phyloP scores from a whole-genome alignment of 1,140 invertebrate genomes.

The Lordiphosa mommai region DNA sequence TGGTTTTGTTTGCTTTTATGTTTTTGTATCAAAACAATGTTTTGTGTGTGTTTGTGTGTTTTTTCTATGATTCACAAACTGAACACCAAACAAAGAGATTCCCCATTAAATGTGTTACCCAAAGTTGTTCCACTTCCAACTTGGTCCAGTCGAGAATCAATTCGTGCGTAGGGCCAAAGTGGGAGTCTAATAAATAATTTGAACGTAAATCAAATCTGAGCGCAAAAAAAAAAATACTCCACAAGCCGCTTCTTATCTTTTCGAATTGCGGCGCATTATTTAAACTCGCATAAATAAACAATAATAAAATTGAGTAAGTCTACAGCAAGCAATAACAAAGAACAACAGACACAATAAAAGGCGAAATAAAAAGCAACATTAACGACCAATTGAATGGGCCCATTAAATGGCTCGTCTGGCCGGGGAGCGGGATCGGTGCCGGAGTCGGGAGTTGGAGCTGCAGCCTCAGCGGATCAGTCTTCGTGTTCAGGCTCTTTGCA shows the following conservation, averaged over 20 bases:
- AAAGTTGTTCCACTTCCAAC: slow-evolving; percentile 20
- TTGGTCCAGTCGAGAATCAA: slow-evolving; percentile 1
- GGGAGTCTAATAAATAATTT: slow-evolving; percentile 60
- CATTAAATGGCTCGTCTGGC: slow-evolving; percentile 64
- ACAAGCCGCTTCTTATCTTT: slow-evolving; percentile 58
- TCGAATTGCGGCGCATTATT: slow-evolving; percentile 63
- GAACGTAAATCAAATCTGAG: slow-evolving; percentile 56
- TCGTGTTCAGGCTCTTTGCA: slow-evolving; percentile 52
- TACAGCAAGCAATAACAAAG: slow-evolving; percentile 28
- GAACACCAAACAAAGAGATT: slow-evolving; percentile 27
- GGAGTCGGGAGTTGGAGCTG: slow-evolving; percentile 16
- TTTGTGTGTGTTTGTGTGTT: slow-evolving; percentile 29
- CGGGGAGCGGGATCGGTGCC: slow-evolving; percentile 17
- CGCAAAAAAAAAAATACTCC: slow-evolving; percentile 20
- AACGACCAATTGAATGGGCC: slow-evolving; percentile 71
- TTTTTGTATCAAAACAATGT: slow-evolving; percentile 24
- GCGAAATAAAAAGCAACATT: slow-evolving; percentile 73
- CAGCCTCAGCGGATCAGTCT: slow-evolving; percentile 18
- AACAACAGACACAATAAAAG: slow-evolving; percentile 47
- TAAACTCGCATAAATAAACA: slow-evolving; percentile 75
- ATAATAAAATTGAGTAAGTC: slow-evolving; percentile 73
- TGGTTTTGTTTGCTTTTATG: slow-evolving; percentile 56
- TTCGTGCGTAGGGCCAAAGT: neutral
- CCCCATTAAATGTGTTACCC: slow-evolving; percentile 34
- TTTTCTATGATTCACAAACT: slow-evolving; percentile 27